These are phyloP conservation scores for Glaucopsyche alexis DNA, from an alignment of 2,888 invertebrate genomes.

Conservation along the genomic window DNA sequence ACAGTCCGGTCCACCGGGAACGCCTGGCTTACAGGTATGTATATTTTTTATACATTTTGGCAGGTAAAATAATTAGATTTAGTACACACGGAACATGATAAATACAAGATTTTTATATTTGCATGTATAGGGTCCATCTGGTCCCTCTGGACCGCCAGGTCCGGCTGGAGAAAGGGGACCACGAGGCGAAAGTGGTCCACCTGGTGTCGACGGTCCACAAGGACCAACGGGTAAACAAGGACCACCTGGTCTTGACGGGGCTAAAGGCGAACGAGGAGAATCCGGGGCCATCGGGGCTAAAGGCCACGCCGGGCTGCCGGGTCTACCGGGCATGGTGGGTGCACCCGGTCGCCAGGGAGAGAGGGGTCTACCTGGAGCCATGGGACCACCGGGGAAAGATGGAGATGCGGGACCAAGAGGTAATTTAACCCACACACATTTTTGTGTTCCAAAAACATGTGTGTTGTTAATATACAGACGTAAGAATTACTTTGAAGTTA, in stretches of 20 bases:
- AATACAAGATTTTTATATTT: too few species aligned
- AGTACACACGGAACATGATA: too few species aligned
- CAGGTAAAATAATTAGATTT: background rate
- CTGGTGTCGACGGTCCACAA: slow-evolving; percentile 87
- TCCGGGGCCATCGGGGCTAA: slow-evolving; percentile 86
- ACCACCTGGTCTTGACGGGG: slow-evolving; percentile 86
- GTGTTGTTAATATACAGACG: too few species aligned
- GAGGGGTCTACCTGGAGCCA: slow-evolving; percentile 81
- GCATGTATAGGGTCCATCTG: slow-evolving; percentile 82
- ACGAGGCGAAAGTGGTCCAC: slow-evolving; percentile 86
- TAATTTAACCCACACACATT: slow-evolving; percentile 43
- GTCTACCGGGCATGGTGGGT: slow-evolving; percentile 89
- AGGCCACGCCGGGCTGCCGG: slow-evolving; percentile 91
- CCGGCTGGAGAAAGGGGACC: slow-evolving; percentile 85
- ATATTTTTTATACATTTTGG: background rate
- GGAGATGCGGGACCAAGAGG: slow-evolving; percentile 88
- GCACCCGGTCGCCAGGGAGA: slow-evolving; percentile 84
- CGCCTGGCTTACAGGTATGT: slow-evolving; percentile 84
- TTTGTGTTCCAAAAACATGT: background rate
- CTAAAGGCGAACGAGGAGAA: slow-evolving; percentile 81
- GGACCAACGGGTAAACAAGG: slow-evolving; percentile 90
- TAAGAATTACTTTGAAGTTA: too few species aligned
- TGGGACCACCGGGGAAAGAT: slow-evolving; percentile 87
- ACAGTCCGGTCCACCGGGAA: slow-evolving; percentile 82
- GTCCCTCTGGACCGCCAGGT: slow-evolving; percentile 83